Evolutionary conservation across 2,797 vertebrate genomes (phyloP).

Genomic region (Dipus sagitta): DNA sequence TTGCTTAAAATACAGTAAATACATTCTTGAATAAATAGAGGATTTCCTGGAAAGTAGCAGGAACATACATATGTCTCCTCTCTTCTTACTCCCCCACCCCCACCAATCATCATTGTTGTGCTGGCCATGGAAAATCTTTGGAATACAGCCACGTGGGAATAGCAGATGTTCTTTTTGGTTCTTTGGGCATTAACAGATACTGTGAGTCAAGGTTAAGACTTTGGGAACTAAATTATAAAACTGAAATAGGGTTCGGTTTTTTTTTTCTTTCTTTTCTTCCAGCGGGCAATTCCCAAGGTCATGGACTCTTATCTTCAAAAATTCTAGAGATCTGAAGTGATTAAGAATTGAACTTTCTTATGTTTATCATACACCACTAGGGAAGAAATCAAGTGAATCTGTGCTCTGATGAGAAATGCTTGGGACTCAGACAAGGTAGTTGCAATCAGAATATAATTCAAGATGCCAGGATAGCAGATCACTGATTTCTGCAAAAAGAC

Average conservation of each 20-base stretch:
- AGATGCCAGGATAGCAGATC: constrained; percentile 75
- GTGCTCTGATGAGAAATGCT: constrained; percentile 76
- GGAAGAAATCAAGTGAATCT: constrained; percentile 67
- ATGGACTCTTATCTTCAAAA: constrained; percentile 77
- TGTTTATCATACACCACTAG: constrained; percentile 73
- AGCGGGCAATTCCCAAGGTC: constrained; percentile 70
- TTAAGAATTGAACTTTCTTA: constrained; percentile 82
- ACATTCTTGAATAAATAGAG: constrained; percentile 48
- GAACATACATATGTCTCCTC: not conserved
- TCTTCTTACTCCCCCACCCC: not conserved
- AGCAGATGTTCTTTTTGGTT: constrained; percentile 34
- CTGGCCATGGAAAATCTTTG: constrained; percentile 50
- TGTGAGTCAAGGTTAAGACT: constrained; percentile 68
- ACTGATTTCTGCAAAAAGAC: constrained; percentile 83
- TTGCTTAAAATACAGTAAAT: constrained; percentile 2
- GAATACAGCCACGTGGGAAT: constrained; percentile 1
- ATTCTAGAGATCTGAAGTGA: constrained; percentile 72
- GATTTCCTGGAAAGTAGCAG: not conserved
- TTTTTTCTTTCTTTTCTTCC: constrained; percentile 48
- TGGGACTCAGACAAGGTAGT: constrained; percentile 78
- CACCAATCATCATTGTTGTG: not conserved
- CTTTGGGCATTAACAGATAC: constrained; percentile 49
- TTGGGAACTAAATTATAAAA: constrained; percentile 75
- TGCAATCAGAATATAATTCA: constrained; percentile 83
- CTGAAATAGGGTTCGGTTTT: constrained; percentile 55